Conservation (phyloP, 1,140 invertebrate species). For the Drosophila triauraria region DNA sequence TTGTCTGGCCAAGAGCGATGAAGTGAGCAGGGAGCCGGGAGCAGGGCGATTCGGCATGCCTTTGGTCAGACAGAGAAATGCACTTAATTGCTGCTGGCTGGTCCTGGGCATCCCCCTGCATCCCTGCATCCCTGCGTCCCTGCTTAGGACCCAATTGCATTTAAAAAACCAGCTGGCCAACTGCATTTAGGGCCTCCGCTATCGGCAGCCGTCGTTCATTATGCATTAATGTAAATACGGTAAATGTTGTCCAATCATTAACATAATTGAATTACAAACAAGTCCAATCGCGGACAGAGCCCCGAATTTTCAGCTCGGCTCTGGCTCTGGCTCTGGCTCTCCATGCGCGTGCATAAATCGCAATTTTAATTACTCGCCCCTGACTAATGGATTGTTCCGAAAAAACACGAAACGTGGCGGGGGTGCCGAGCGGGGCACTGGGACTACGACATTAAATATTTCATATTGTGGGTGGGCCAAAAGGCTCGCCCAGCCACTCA, state of each 20-base stretch:
- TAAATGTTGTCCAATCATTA: constrained; percentile 85
- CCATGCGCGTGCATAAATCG: constrained; percentile 76
- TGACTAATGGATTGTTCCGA: constrained; percentile 75
- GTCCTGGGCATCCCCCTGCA: constrained; percentile 22
- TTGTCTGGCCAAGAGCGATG: constrained; percentile 43
- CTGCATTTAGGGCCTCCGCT: constrained; percentile 46
- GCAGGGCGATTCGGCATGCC: constrained; percentile 53
- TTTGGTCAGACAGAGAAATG: constrained; percentile 83
- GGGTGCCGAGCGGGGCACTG: constrained; percentile 12
- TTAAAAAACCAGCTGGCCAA: constrained; percentile 61
- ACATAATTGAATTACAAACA: constrained; percentile 85
- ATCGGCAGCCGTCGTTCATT: constrained; percentile 73
- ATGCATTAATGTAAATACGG: constrained; percentile 85
- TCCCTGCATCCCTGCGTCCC: background rate
- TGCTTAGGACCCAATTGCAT: constrained; percentile 21
- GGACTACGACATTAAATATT: constrained; percentile 68
- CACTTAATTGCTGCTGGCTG: constrained; percentile 73
- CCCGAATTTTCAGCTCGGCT: constrained; percentile 45
- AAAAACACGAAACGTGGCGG: constrained; percentile 24
- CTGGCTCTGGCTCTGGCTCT: background rate
- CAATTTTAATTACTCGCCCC: constrained; percentile 79
- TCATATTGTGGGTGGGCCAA: constrained; percentile 42
- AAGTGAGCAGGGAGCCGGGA: background rate
- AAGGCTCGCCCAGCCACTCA: background rate
- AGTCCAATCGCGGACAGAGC: constrained; percentile 35